Conservation (phyloP, 2,888 invertebrate genomes). For the Agrochola litura region DNA sequence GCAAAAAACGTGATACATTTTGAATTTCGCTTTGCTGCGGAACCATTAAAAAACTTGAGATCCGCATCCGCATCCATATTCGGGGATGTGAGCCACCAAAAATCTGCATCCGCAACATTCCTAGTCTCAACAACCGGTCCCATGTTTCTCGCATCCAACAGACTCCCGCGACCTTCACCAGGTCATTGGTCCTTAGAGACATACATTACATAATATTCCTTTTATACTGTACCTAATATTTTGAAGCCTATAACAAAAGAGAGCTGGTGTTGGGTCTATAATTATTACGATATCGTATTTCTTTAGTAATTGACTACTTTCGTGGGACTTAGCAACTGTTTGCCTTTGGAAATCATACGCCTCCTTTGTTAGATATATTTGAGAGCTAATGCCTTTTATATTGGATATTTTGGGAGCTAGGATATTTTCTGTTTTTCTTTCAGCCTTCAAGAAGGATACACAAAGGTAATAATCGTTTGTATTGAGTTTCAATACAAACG, state of each 20-base stretch:
- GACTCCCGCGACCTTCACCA: not conserved
- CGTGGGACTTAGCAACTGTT: constrained; percentile 29
- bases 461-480: too few species aligned
- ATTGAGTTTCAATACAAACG: not conserved
- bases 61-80: too few species aligned
- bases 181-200: not conserved
- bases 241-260: constrained; percentile 13
- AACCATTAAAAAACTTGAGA: too few species aligned
- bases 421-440: constrained; percentile 6
- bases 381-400: constrained; percentile 26
- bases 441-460: not conserved
- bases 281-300: constrained; percentile 31
- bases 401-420: constrained; percentile 14
- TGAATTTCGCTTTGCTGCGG: too few species aligned
- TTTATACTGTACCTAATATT: not conserved
- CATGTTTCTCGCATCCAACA: not conserved
- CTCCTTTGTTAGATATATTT: constrained; percentile 20
- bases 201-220: not conserved
- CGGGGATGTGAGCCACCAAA: too few species aligned
- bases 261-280: not conserved
- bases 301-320: constrained; percentile 5
- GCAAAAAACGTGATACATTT: too few species aligned
- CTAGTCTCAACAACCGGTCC: not conserved
- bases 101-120: too few species aligned
- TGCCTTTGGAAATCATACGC: constrained; percentile 24